A percentile compares a stretch with the other conserved stretches of the same genome.
Evolutionary conservation across 2,797 vertebrate genomes (phyloP).

Genomic region (Australoheros facetus): DNA sequence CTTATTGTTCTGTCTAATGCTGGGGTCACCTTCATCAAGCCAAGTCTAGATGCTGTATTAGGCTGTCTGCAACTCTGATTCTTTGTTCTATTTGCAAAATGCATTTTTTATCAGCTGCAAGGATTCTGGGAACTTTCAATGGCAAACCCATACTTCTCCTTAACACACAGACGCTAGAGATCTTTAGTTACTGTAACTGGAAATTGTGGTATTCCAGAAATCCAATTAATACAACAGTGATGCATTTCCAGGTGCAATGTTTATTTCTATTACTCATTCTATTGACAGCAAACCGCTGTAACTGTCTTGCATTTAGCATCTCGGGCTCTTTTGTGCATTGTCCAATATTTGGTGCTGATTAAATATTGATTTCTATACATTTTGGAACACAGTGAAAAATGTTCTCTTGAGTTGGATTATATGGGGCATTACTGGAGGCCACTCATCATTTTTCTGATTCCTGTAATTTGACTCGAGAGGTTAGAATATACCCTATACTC

Average conservation of each 20-base stretch:
- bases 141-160: conserved; percentile 37
- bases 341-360: conserved; percentile 81
- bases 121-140: conserved; percentile 40
- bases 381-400: conserved; percentile 79
- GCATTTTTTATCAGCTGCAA: conserved; percentile 38
- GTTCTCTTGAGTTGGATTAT: conserved; percentile 73
- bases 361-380: conserved; percentile 84
- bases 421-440: conserved; percentile 60
- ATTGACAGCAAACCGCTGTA: conserved; percentile 56
- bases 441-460: conserved; percentile 71
- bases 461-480: conserved; percentile 50
- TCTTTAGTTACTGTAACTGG: conserved; percentile 21
- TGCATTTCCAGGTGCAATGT: conserved; percentile 34
- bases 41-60: conserved; percentile 18
- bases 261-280: conserved; percentile 64
- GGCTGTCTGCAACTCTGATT: conserved; percentile 43
- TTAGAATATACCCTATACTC: conserved; percentile 42
- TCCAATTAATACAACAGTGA: conserved; percentile 46
- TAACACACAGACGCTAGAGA: conserved; percentile 31
- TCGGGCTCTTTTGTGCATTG: conserved; percentile 70
- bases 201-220: conserved; percentile 40
- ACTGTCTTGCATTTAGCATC: conserved; percentile 71
- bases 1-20: conserved; percentile 62
- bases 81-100: conserved; percentile 41
- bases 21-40: conserved; percentile 69